Percentiles rank a stretch among this genome's conserved stretches.
Conservation (phyloP, 1,140 invertebrate species). For the Drosophila leontia region DNA sequence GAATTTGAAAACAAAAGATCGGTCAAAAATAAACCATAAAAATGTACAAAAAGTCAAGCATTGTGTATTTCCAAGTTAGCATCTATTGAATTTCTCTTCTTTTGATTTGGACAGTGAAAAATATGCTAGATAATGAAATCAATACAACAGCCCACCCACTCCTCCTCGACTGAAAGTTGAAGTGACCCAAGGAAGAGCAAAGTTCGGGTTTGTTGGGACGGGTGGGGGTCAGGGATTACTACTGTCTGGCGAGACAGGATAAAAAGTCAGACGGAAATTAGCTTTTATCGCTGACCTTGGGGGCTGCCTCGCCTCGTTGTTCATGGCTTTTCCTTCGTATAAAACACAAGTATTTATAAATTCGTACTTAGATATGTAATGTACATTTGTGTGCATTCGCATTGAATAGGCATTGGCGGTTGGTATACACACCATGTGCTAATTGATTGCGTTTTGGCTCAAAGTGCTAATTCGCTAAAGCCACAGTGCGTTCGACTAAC, state of each 20-base stretch:
- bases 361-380: conserved; percentile 15
- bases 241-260: conserved; percentile 43
- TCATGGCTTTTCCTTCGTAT: conserved; percentile 12
- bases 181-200: conserved; percentile 11
- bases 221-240: conserved; percentile 5
- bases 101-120: neutral
- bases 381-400: conserved; percentile 7
- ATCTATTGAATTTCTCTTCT: neutral
- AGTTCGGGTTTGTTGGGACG: neutral
- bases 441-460: conserved; percentile 42
- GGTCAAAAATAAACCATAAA: neutral
- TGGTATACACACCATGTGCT: conserved; percentile 39
- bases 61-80: no score
- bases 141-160: conserved; percentile 19
- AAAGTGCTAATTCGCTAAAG: conserved; percentile 29
- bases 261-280: conserved; percentile 47
- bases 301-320: conserved; percentile 10
- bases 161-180: neutral
- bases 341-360: conserved; percentile 10
- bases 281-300: conserved; percentile 45
- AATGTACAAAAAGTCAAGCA: neutral
- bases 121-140: conserved; percentile 50
- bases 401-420: conserved; percentile 12
- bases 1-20: neutral
- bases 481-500: conserved; percentile 23